Base-by-base conservation (phyloP, 2,888 invertebrate species). In the Drosophila gaucha region DNA sequence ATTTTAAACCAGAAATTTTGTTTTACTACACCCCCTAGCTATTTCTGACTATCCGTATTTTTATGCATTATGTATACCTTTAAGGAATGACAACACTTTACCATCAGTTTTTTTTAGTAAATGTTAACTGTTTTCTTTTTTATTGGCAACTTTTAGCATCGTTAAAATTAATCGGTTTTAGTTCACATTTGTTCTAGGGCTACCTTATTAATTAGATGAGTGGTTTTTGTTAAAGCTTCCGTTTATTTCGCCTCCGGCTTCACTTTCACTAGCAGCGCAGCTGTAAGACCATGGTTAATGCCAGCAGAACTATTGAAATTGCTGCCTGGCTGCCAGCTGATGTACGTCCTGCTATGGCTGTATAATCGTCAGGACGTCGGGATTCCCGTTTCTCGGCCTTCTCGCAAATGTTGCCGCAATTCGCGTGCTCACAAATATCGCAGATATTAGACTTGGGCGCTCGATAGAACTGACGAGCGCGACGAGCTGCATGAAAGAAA, bases 381-480 rank as follows among this genome's bases (percentile, higher is more conserved):
- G 89, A 89, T 49, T 78, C 89, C 0, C 90, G 87, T 46, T 91
- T 90, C 66, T 91, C 91, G 10, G 91, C 91, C 66, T 90, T 91
- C 31, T 91, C 89, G 64, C 91, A 92, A 20, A 91, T 80, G 33
- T 88, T 77, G 0, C 91, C 91, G 31, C 91, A 92, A 76, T 94
- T 94, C 62, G 94, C 94, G 38, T 74, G 62, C 36, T 76, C 76
- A 10, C 74, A 74, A 39, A 74, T 75, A 16, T 74, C 97, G 90
- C 97, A 97, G 38, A 96, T 93, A 5, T 94, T 95, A 9, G 95
- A 94, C 71, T 93, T 92, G 46, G 94, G 93, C 3, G 95, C 94
- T 70, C 94, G 94, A 92, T 96, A 97, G 92, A 97, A 97, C 78
- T 95, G 94, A 75, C 97, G 94, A 1, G 97, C 97, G 88, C 95